Evolutionary conservation across 2,888 invertebrate genomes (phyloP).

Genomic region (Pyralis farinalis): DNA sequence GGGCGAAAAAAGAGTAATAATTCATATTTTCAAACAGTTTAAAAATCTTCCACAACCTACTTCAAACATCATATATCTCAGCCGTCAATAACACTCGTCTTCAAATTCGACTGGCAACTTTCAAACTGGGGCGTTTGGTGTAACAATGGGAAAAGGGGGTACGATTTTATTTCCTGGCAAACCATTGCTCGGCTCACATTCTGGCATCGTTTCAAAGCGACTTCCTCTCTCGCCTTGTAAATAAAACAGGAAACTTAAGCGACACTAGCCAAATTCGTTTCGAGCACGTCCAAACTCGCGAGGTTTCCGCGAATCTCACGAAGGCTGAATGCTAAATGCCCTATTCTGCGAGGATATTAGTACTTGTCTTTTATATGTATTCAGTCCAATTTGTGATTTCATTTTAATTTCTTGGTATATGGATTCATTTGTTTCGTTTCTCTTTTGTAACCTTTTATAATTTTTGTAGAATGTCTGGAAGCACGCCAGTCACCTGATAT

Average conservation of each 20-base stretch:
- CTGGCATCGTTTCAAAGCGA: slow-evolving; percentile 52
- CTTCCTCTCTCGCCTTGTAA: slow-evolving; percentile 24
- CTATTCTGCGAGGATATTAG: slow-evolving; percentile 10
- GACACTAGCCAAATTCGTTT: slow-evolving; percentile 23
- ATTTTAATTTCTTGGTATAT: background rate
- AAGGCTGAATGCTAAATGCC: slow-evolving; percentile 15
- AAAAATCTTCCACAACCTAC: background rate
- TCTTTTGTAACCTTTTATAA: slow-evolving; percentile 1
- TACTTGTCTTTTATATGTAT: background rate
- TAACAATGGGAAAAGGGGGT: slow-evolving; percentile 19
- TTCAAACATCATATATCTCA: slow-evolving; percentile 2
- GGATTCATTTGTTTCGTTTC: background rate
- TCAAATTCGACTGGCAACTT: slow-evolving; percentile 8
- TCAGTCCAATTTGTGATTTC: slow-evolving; percentile 3
- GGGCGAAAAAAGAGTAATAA: too few species aligned
- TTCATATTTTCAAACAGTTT: too few species aligned
- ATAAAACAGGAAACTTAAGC: slow-evolving; percentile 33
- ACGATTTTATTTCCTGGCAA: slow-evolving; percentile 32
- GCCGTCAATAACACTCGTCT: background rate
- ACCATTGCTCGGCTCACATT: slow-evolving; percentile 27
- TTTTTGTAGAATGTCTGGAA: too few species aligned
- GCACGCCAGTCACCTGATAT: too few species aligned
- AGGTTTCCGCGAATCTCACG: background rate
- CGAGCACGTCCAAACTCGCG: background rate
- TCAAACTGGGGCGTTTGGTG: slow-evolving; percentile 24